Percentiles rank a stretch among this genome's conserved stretches.
phyloP scores from a whole-genome alignment of 2,113 vertebrate species.

The Grammomys dolichurus region DNA sequence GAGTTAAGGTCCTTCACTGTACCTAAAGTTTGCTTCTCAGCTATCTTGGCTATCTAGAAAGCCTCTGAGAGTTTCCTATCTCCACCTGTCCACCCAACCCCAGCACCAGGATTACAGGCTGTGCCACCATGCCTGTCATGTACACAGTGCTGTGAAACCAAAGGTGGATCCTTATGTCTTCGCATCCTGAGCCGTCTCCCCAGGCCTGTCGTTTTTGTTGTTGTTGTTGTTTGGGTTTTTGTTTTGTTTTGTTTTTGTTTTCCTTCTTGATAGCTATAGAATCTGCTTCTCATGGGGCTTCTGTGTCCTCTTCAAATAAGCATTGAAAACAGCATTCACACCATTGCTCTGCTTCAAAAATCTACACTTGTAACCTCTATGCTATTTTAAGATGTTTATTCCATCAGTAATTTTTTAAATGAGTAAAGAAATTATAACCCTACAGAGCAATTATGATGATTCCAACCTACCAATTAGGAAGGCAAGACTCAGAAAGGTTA shows the following conservation, averaged over 20 bases:
- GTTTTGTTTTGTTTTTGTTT: no score
- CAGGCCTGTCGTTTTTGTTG: not conserved
- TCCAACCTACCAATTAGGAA: not conserved
- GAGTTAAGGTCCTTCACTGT: not conserved
- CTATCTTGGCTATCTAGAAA: not conserved
- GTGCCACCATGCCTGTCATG: not conserved
- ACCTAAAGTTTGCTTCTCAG: not conserved
- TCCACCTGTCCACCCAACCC: not conserved
- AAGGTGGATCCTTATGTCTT: not conserved
- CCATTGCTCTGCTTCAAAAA: not conserved
- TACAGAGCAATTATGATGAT: not conserved
- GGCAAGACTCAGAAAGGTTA: not conserved
- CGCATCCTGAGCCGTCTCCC: not conserved
- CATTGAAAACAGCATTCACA: not conserved
- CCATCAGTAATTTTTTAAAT: conserved; percentile 25
- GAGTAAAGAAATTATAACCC: not conserved
- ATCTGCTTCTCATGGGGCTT: not conserved
- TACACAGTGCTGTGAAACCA: not conserved
- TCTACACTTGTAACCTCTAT: not conserved
- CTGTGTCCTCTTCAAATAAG: not conserved
- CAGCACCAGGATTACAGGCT: not conserved
- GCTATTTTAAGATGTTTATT: not conserved
- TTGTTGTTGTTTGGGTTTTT: no score
- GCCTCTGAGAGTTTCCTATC: not conserved
- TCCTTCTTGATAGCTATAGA: not conserved